Percentiles rank a stretch among this genome's conserved stretches.
These are phyloP conservation scores for Watsonalla cultraria DNA, from an alignment of 2,888 invertebrate genomes.

Conservation along the genomic window DNA sequence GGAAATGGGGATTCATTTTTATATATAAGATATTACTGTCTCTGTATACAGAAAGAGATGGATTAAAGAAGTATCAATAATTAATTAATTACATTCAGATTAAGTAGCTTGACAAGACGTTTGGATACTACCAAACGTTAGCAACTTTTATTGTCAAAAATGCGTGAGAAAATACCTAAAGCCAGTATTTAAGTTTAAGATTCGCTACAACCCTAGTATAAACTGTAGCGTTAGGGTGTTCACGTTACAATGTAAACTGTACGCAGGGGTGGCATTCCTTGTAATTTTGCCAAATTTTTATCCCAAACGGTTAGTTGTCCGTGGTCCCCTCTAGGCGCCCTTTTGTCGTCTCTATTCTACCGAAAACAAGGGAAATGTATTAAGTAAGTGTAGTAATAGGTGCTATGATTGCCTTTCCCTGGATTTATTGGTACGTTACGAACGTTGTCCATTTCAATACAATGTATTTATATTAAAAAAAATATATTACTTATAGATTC, in stretches of 20 bases:
- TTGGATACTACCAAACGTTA: no score
- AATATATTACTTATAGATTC: no score
- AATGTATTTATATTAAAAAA: no score
- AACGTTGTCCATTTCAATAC: no score
- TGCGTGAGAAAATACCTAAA: neutral
- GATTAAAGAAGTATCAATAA: no score
- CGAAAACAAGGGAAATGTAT: constrained; percentile 45
- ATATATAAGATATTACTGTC: no score
- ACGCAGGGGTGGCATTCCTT: constrained; percentile 64
- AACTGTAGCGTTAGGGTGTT: constrained; percentile 74
- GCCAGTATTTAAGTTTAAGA: neutral
- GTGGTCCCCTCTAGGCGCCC: constrained; percentile 38
- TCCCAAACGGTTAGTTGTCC: constrained; percentile 53
- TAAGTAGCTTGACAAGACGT: no score
- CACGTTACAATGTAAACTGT: constrained; percentile 73
- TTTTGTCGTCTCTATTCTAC: constrained; percentile 48
- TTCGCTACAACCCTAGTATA: constrained; percentile 55
- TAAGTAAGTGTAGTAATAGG: constrained; percentile 54
- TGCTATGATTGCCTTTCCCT: constrained; percentile 30
- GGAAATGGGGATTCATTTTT: no score
- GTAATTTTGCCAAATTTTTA: constrained; percentile 76
- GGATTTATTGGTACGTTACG: constrained; percentile 7
- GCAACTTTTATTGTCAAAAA: no score
- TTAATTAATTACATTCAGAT: no score
- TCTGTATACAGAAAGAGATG: no score